Evolutionary conservation across 2,888 invertebrate species (phyloP).

Genomic region (Craniophora ligustri): DNA sequence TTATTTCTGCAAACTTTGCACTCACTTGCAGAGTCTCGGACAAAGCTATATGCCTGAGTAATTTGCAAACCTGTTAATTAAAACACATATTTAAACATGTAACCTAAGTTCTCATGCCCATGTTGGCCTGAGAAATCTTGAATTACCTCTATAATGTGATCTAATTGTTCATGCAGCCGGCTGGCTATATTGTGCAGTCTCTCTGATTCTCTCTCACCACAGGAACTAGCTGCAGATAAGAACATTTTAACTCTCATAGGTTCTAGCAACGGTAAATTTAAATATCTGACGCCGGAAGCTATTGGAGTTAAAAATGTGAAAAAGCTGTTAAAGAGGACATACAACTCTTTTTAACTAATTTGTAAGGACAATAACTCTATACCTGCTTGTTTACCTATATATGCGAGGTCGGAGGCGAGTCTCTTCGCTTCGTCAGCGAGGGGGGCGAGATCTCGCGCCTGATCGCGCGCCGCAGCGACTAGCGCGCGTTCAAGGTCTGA

Average conservation of each 20-base stretch:
- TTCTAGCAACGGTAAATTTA: neutral
- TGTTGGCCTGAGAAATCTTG: constrained; percentile 5
- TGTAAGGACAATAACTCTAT: constrained; percentile 74
- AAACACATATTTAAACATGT: constrained; percentile 12
- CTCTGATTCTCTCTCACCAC: constrained; percentile 92
- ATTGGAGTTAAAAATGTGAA: neutral
- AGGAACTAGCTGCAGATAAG: constrained; percentile 81
- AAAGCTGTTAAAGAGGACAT: constrained; percentile 25
- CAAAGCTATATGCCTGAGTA: constrained; percentile 97
- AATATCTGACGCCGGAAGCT: constrained; percentile 11
- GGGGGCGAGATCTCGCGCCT: constrained; percentile 81
- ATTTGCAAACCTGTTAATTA: constrained; percentile 94
- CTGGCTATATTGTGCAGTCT: constrained; percentile 97
- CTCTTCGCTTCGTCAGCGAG: constrained; percentile 83
- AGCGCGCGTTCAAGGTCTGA: constrained; percentile 94
- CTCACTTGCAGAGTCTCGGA: constrained; percentile 98
- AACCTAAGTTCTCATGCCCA: neutral
- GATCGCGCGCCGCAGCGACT: constrained; percentile 89
- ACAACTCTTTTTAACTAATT: constrained; percentile 60
- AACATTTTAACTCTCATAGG: constrained; percentile 3
- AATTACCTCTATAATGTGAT: constrained; percentile 98
- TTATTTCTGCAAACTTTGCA: constrained; percentile 98
- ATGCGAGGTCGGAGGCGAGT: constrained; percentile 83
- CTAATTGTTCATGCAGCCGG: constrained; percentile 98
- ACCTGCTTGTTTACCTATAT: constrained; percentile 83